Conservation (phyloP, 2,888 invertebrate genomes). For the Resseliella maxima region DNA sequence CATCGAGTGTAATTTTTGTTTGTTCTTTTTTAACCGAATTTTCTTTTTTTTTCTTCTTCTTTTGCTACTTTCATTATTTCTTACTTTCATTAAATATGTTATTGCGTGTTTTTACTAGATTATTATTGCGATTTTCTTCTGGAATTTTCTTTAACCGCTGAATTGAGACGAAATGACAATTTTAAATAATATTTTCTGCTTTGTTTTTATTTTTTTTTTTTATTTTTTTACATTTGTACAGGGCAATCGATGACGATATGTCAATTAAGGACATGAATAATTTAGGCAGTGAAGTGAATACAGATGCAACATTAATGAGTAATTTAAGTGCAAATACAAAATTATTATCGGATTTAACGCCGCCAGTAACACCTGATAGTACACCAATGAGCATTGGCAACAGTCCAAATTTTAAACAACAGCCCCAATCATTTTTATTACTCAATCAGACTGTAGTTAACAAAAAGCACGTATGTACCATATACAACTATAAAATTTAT, state of each 20-base stretch:
- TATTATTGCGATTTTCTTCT: too few species aligned
- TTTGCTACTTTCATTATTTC: too few species aligned
- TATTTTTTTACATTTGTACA: not conserved
- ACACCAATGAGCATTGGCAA: slow-evolving; percentile 67
- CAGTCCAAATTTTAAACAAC: slow-evolving; percentile 67
- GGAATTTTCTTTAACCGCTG: too few species aligned
- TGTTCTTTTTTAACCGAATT: too few species aligned
- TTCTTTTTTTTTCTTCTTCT: too few species aligned
- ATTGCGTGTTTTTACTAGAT: too few species aligned
- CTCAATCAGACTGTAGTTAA: slow-evolving; percentile 1
- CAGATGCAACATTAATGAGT: slow-evolving; percentile 57
- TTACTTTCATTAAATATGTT: too few species aligned
- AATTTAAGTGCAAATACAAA: slow-evolving; percentile 54
- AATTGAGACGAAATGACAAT: not conserved
- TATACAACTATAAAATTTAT: not conserved
- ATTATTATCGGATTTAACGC: slow-evolving; percentile 64
- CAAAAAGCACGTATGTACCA: slow-evolving; percentile 35
- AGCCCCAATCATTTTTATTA: slow-evolving; percentile 57
- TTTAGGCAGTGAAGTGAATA: slow-evolving; percentile 8
- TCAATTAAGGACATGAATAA: not conserved
- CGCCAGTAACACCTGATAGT: slow-evolving; percentile 67
- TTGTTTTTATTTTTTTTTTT: not conserved
- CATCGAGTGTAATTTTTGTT: not conserved
- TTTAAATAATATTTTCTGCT: not conserved
- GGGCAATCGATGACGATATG: not conserved